Percentiles rank a stretch among this genome's conserved stretches.
phyloP scores from a whole-genome alignment of 1,140 invertebrate species.

The Drosophila navojoa region DNA sequence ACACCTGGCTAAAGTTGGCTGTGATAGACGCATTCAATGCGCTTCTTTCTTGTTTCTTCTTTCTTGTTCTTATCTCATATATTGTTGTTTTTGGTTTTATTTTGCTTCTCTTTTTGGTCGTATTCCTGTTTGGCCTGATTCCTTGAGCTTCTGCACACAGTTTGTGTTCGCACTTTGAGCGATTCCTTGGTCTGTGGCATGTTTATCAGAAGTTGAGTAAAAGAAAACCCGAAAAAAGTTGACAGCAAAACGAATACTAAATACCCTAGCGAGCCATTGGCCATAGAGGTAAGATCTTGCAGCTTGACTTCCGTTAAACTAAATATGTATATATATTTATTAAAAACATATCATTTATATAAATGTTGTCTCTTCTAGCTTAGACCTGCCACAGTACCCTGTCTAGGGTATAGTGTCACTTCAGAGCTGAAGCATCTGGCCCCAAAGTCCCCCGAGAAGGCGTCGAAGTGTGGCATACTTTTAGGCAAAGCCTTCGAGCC shows the following conservation, averaged over 20 bases:
- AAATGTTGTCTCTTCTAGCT: no score
- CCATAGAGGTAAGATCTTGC: no score
- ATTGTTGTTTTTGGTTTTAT: not conserved
- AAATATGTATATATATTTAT: no score
- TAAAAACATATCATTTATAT: no score
- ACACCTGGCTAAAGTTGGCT: slow-evolving; percentile 36
- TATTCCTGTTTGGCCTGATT: slow-evolving; percentile 53
- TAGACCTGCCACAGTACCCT: not conserved
- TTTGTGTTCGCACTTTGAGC: slow-evolving; percentile 25
- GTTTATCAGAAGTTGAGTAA: slow-evolving; percentile 12
- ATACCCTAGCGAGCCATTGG: not conserved
- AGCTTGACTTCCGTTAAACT: no score
- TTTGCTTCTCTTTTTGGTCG: slow-evolving; percentile 7
- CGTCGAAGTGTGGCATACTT: slow-evolving; percentile 49
- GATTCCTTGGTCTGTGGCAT: slow-evolving; percentile 24
- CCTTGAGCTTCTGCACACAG: slow-evolving; percentile 43
- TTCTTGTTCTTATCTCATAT: slow-evolving; percentile 40
- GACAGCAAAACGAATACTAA: not conserved
- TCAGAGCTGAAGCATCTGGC: not conserved
- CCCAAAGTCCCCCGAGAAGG: slow-evolving; percentile 10
- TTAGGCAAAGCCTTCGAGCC: slow-evolving; percentile 32
- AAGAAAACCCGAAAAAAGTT: not conserved
- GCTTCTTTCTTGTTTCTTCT: slow-evolving; percentile 29
- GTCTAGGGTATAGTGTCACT: not conserved
- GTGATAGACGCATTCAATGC: slow-evolving; percentile 31